Percentiles rank a stretch among this genome's conserved stretches.
phyloP scores from a whole-genome alignment of 2,113 vertebrate species.

The Hippocampus zosterae region DNA sequence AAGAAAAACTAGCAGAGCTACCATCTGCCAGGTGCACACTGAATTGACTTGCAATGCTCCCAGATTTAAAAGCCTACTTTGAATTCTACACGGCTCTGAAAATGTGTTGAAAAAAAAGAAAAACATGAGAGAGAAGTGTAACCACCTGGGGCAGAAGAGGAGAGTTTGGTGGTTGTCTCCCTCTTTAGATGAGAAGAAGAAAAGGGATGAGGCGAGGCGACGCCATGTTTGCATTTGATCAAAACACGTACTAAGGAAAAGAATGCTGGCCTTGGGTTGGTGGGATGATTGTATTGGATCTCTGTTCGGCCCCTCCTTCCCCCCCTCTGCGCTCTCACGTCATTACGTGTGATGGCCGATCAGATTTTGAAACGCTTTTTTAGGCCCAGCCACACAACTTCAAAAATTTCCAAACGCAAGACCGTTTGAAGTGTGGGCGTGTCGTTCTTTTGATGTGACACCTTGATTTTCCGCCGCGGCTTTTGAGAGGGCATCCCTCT shows the following conservation, averaged over 20 bases:
- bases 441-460: conserved; percentile 67
- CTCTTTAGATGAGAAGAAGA: conserved; percentile 18
- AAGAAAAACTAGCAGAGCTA: conserved; percentile 36
- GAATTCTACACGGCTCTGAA: conserved; percentile 16
- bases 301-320: conserved; percentile 28
- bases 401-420: conserved; percentile 37
- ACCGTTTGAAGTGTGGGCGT: neutral
- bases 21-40: conserved; percentile 59
- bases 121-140: neutral
- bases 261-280: conserved; percentile 37
- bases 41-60: conserved; percentile 34
- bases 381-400: conserved; percentile 26
- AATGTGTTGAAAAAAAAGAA: conserved; percentile 27
- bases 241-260: conserved; percentile 27
- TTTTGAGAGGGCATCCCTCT: conserved; percentile 62
- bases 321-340: conserved; percentile 15
- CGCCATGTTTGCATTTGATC: conserved; percentile 40
- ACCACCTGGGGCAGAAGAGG: conserved; percentile 3
- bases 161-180: neutral
- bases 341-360: conserved; percentile 38
- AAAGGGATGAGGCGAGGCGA: conserved; percentile 22
- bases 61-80: conserved; percentile 36
- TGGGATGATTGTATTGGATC: conserved; percentile 50
- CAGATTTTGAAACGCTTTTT: conserved; percentile 50
- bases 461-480: conserved; percentile 64